These are phyloP conservation scores for Betta splendens DNA, from an alignment of 2,797 vertebrate species.

Conservation along the genomic window DNA sequence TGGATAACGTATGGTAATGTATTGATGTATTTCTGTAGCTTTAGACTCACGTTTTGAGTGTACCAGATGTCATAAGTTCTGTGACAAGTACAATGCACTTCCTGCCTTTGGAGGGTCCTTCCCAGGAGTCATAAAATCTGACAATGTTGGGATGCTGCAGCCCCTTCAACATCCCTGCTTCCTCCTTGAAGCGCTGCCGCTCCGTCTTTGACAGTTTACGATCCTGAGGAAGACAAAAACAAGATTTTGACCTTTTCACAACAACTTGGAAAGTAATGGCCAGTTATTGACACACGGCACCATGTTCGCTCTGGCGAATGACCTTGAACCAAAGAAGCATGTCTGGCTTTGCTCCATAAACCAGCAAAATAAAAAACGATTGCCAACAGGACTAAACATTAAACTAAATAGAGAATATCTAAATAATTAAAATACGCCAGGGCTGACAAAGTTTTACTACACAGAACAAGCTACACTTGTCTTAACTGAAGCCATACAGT, in stretches of 20 bases:
- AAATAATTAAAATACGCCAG: neutral
- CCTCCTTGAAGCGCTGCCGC: conserved; percentile 97
- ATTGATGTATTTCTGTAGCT: neutral
- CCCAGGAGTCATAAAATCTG: conserved; percentile 99
- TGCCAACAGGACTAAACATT: neutral
- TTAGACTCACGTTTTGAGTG: conserved; percentile 94
- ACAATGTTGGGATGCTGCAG: conserved; percentile 99
- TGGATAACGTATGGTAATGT: neutral
- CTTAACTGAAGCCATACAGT: neutral
- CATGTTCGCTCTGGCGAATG: conserved; percentile 27
- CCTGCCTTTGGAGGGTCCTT: conserved; percentile 96
- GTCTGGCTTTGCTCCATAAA: conserved; percentile 22
- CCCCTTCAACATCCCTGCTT: conserved; percentile 98
- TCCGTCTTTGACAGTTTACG: conserved; percentile 95
- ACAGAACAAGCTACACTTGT: no score
- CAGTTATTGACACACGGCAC: no score
- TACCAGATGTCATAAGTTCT: conserved; percentile 98
- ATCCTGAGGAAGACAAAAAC: conserved; percentile 79
- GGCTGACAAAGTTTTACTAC: no score
- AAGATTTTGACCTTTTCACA: conserved; percentile 8
- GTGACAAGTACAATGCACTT: conserved; percentile 99
- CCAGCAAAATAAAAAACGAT: conserved; percentile 17
- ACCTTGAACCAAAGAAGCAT: conserved; percentile 28
- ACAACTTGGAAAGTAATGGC: conserved; percentile 1
- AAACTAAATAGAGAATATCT: neutral